These are phyloP conservation scores for Microctenopoma lineatum DNA, from an alignment of 2,797 vertebrate genomes.

Conservation along the genomic window DNA sequence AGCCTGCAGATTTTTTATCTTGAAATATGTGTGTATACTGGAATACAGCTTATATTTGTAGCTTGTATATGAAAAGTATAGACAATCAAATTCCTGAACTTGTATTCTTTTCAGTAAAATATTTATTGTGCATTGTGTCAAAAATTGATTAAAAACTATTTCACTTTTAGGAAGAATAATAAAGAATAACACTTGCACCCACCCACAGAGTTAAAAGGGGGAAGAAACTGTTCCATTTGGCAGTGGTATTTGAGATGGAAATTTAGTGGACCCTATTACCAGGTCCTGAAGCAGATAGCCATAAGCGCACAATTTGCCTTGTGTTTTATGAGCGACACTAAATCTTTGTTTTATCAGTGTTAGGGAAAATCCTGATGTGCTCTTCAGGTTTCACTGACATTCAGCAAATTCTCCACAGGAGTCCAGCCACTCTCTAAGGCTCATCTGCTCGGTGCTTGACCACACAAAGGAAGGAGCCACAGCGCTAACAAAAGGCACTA, in stretches of 20 bases:
- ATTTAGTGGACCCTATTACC: constrained; percentile 73
- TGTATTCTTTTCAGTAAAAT: constrained; percentile 22
- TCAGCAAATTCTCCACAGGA: constrained; percentile 25
- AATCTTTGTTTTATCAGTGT: constrained; percentile 76
- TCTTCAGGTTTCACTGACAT: constrained; percentile 62
- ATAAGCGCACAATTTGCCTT: constrained; percentile 74
- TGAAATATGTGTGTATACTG: constrained; percentile 40
- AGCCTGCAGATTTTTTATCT: constrained; percentile 56
- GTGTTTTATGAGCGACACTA: constrained; percentile 75
- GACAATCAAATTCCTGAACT: constrained; percentile 2
- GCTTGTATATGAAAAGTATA: constrained; percentile 18
- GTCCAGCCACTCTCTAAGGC: constrained; percentile 33
- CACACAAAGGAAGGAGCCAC: constrained; percentile 64
- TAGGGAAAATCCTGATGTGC: constrained; percentile 55
- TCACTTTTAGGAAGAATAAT: constrained; percentile 35
- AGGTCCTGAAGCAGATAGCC: constrained; percentile 59
- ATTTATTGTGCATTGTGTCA: neutral
- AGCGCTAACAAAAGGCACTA: constrained; percentile 43
- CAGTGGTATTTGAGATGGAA: constrained; percentile 71
- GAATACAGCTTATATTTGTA: neutral
- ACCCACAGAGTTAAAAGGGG: constrained; percentile 46
- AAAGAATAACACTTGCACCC: constrained; percentile 39
- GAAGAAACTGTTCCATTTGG: constrained; percentile 37
- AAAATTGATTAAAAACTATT: constrained; percentile 21
- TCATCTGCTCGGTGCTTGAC: constrained; percentile 63